phyloP scores from a whole-genome alignment of 1,140 invertebrate genomes.

The Amyelois transitella region DNA sequence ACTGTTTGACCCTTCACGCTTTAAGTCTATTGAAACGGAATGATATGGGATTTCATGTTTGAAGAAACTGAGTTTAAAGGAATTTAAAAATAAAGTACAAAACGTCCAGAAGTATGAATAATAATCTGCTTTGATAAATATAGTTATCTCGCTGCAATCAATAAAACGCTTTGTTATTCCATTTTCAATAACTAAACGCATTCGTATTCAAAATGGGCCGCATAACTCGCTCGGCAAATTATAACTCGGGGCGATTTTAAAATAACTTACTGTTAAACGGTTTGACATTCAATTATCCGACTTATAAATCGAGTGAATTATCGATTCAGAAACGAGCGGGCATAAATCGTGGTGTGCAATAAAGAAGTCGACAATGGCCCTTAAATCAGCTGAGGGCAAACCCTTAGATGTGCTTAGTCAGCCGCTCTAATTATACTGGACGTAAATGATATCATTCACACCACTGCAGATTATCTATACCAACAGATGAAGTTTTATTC shows the following conservation, averaged over 20 bases:
- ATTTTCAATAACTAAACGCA: background rate
- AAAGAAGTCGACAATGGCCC: conserved; percentile 21
- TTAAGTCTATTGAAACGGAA: no score
- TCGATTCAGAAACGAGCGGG: conserved; percentile 18
- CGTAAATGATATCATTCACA: conserved; percentile 9
- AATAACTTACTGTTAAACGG: conserved; percentile 39
- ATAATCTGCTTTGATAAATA: no score
- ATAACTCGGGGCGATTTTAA: conserved; percentile 23
- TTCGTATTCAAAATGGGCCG: background rate
- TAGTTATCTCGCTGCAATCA: no score
- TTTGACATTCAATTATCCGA: conserved; percentile 56
- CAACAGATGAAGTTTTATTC: no score
- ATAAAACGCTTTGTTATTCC: background rate
- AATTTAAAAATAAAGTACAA: no score
- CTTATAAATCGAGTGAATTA: conserved; percentile 35
- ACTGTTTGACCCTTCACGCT: no score
- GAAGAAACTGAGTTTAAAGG: no score
- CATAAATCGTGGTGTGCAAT: conserved; percentile 25
- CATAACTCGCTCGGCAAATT: conserved; percentile 15
- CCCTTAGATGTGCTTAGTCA: conserved; percentile 41
- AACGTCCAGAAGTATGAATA: no score
- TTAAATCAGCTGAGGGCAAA: conserved; percentile 24
- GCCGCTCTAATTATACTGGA: conserved; percentile 34
- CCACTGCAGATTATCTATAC: conserved; percentile 1
- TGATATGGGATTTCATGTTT: no score